Conservation (phyloP, 2,113 vertebrate genomes). For the Tauraco erythrolophus region DNA sequence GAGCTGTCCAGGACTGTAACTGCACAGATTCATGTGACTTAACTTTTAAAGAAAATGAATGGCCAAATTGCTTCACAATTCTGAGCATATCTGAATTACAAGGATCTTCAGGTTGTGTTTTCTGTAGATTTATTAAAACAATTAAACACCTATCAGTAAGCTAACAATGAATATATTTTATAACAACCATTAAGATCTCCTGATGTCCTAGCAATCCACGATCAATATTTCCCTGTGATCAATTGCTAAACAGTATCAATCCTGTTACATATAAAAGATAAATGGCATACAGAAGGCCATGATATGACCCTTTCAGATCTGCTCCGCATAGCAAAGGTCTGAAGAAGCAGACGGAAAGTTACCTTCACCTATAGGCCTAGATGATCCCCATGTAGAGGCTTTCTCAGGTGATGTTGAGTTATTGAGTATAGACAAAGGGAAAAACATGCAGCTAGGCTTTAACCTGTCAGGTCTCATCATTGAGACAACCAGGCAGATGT, state of each 20-base stretch:
- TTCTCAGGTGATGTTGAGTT: background rate
- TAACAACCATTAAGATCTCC: background rate
- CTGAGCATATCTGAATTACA: background rate
- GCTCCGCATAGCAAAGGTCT: background rate
- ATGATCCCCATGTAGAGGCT: background rate
- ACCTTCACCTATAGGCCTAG: background rate
- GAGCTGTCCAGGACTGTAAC: background rate
- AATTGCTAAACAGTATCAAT: background rate
- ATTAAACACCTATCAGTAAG: background rate
- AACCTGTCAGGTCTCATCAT: background rate
- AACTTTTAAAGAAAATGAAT: background rate
- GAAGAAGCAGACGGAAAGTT: background rate
- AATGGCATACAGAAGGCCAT: background rate
- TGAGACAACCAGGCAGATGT: accelerated
- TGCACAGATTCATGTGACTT: background rate
- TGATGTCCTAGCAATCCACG: background rate
- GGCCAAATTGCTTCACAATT: background rate
- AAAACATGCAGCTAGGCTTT: background rate
- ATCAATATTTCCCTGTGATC: background rate
- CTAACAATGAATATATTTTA: background rate
- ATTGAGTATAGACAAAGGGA: background rate
- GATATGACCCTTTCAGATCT: background rate
- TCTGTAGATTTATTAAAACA: slow-evolving; percentile 1
- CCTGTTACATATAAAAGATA: background rate
- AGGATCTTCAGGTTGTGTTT: background rate